Evolutionary conservation across 2,797 vertebrate genomes (phyloP).

Genomic region (Tarsius wallacei): DNA sequence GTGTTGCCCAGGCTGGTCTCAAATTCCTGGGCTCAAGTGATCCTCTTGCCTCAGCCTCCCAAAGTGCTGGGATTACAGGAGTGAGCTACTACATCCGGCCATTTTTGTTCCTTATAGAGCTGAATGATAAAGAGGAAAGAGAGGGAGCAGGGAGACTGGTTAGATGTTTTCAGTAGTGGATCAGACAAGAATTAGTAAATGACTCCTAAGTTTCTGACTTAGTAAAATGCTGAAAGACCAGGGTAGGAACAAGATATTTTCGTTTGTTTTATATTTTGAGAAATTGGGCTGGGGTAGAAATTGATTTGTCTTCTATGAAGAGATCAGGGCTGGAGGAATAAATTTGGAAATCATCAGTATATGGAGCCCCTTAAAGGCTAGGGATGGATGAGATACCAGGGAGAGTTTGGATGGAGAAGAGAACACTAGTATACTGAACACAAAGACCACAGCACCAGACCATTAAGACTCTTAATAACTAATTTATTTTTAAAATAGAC

Average conservation of each 20-base stretch:
- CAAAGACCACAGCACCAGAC: slow-evolving; percentile 69
- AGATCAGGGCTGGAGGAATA: neutral
- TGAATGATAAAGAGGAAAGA: neutral
- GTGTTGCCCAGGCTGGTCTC: too few relatives aligned
- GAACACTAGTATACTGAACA: neutral
- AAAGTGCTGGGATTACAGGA: too few relatives aligned
- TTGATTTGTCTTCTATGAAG: neutral
- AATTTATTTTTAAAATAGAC: slow-evolving; percentile 91
- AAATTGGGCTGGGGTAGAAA: neutral
- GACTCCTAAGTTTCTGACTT: neutral
- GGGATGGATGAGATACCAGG: neutral
- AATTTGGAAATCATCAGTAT: slow-evolving; percentile 18
- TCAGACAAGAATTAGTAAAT: neutral
- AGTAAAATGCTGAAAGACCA: slow-evolving; percentile 35
- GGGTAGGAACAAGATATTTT: slow-evolving; percentile 43
- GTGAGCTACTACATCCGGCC: too few relatives aligned
- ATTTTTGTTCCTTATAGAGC: neutral
- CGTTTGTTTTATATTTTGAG: slow-evolving; percentile 36
- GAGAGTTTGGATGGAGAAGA: neutral
- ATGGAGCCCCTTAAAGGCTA: neutral
- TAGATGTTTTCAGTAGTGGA: neutral
- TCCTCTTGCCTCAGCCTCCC: too few relatives aligned
- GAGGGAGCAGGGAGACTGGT: neutral
- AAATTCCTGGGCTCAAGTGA: too few relatives aligned
- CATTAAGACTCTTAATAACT: slow-evolving; percentile 84